A percentile compares a stretch with the other conserved stretches of the same genome.
phyloP scores from a whole-genome alignment of 2,888 invertebrate species.

The Chymomyza caudatula region DNA sequence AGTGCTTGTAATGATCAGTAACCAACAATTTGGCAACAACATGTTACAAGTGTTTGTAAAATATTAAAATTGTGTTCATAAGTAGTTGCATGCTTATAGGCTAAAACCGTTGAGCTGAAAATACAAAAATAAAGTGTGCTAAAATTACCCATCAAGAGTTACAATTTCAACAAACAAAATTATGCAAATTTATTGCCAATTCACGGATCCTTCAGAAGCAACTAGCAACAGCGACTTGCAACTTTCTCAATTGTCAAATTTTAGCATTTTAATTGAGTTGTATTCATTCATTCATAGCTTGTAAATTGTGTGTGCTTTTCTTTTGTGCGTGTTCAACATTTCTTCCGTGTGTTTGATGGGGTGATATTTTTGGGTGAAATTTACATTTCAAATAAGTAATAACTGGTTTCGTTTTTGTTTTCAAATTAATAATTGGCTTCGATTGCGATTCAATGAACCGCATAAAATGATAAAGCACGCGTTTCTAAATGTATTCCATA shows the following conservation, averaged over 20 bases:
- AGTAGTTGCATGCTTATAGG: no score
- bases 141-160: neutral
- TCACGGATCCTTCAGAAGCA: neutral
- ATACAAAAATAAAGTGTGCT: no score
- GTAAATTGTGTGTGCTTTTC: neutral
- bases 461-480: neutral
- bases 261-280: neutral
- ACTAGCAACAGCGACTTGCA: neutral
- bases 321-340: neutral
- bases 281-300: neutral
- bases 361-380: slow-evolving; percentile 25
- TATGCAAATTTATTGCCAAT: neutral
- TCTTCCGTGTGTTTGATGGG: slow-evolving; percentile 7
- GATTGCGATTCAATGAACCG: slow-evolving; percentile 25
- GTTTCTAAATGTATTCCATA: neutral
- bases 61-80: no score
- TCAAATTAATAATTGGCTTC: neutral
- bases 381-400: slow-evolving; percentile 36
- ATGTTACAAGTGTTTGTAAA: neutral
- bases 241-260: neutral
- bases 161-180: no score
- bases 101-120: no score
- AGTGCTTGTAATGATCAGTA: neutral
- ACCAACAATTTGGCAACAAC: neutral
- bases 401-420: slow-evolving; percentile 51